Percentiles rank a stretch among this genome's conserved stretches.
phyloP scores from a whole-genome alignment of 2,888 invertebrate species.

The Campoletis raptor region DNA sequence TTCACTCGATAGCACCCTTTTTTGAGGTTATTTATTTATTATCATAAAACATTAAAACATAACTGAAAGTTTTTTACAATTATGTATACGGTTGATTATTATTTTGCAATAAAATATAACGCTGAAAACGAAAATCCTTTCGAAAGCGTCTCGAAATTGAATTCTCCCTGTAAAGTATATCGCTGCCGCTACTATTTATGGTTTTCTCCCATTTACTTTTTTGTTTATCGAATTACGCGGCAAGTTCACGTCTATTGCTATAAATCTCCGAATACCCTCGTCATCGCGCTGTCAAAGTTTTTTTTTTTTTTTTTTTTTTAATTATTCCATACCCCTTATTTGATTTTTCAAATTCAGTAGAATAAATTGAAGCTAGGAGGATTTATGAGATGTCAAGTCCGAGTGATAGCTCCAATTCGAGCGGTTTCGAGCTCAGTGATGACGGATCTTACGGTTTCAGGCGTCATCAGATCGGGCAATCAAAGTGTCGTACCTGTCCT shows the following conservation, averaged over 20 bases:
- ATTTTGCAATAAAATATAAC: neutral
- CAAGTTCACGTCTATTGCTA: constrained; percentile 19
- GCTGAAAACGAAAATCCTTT: neutral
- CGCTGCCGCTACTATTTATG: neutral
- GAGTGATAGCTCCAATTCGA: constrained; percentile 44
- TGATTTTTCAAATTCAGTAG: constrained; percentile 21
- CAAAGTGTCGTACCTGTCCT: constrained; percentile 45
- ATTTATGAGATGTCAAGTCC: constrained; percentile 53
- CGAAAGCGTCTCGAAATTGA: neutral
- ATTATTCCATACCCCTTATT: neutral
- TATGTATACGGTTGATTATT: neutral
- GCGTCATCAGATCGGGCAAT: constrained; percentile 7
- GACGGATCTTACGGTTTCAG: constrained; percentile 42
- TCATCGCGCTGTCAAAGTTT: constrained; percentile 50
- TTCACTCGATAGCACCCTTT: no score
- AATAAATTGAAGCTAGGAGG: neutral
- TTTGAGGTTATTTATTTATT: no score
- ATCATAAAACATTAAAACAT: no score
- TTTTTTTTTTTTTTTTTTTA: constrained; percentile 15
- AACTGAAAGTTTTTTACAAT: neutral
- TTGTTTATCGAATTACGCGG: constrained; percentile 16
- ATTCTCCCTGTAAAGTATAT: neutral
- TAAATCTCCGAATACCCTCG: constrained; percentile 23
- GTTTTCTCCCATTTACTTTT: neutral
- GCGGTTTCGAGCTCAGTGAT: constrained; percentile 32